These are phyloP conservation scores for Osmerus mordax DNA, from an alignment of 2,113 vertebrate genomes.

Conservation along the genomic window DNA sequence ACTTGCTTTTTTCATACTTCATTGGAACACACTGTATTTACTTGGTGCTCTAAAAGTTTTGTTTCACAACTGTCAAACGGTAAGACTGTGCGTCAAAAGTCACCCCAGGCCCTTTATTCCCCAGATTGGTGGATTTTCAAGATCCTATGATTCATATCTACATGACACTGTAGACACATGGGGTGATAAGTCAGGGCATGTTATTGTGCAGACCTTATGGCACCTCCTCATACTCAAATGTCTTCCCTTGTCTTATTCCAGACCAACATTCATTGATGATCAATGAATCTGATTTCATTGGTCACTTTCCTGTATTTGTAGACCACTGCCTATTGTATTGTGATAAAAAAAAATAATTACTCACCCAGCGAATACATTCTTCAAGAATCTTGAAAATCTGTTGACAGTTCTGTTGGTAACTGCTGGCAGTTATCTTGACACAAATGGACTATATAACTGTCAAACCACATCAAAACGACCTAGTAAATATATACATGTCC, in stretches of 20 bases:
- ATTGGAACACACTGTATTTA: conserved; percentile 10
- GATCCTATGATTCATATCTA: too few relatives aligned
- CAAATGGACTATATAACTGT: conserved; percentile 36
- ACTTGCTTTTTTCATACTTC: conserved; percentile 7
- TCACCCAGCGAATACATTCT: conserved; percentile 28
- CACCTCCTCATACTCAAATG: conserved; percentile 15
- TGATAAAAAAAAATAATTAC: conserved; percentile 22
- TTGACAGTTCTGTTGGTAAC: conserved; percentile 47
- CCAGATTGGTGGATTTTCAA: too few relatives aligned
- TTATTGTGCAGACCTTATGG: background rate
- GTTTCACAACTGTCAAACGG: background rate
- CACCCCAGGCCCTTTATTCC: too few relatives aligned
- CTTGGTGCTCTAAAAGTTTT: conserved; percentile 17
- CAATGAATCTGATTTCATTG: conserved; percentile 4
- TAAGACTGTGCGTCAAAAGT: too few relatives aligned
- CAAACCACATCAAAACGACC: conserved; percentile 24
- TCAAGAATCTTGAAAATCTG: conserved; percentile 3
- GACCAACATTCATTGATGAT: background rate
- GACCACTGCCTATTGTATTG: conserved; percentile 16
- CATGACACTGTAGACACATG: too few relatives aligned
- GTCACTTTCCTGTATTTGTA: conserved; percentile 20
- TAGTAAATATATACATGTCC: conserved; percentile 16
- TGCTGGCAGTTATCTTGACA: conserved; percentile 72
- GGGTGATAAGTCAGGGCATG: too few relatives aligned
- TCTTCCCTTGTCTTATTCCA: conserved; percentile 37